These are phyloP conservation scores for Drosophila kohkoa DNA, from an alignment of 1,140 invertebrate species.

Conservation along the genomic window DNA sequence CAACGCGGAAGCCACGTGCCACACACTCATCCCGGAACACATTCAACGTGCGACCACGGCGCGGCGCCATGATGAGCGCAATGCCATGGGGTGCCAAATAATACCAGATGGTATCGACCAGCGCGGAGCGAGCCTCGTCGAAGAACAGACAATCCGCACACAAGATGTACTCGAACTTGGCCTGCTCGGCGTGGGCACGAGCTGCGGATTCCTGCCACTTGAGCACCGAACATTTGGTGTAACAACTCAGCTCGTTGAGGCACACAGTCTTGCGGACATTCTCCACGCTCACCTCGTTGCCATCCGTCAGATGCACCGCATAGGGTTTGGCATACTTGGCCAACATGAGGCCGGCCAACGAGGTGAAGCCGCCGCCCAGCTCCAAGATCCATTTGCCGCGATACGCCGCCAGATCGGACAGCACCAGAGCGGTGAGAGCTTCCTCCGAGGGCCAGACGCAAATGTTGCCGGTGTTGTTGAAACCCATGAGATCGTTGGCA, in stretches of 20 bases:
- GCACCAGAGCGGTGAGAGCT: slow-evolving; percentile 90
- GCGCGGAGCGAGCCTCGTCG: slow-evolving; percentile 90
- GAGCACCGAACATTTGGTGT: slow-evolving; percentile 85
- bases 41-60: slow-evolving; percentile 89
- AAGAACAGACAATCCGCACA: slow-evolving; percentile 94
- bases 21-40: slow-evolving; percentile 88
- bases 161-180: slow-evolving; percentile 89
- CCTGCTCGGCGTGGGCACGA: slow-evolving; percentile 56
- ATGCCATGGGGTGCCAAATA: slow-evolving; percentile 88
- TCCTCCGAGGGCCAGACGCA: slow-evolving; percentile 96
- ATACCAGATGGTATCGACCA: slow-evolving; percentile 90
- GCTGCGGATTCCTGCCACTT: slow-evolving; percentile 85
- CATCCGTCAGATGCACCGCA: slow-evolving; percentile 90
- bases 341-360: slow-evolving; percentile 91
- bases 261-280: slow-evolving; percentile 89
- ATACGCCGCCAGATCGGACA: slow-evolving; percentile 89
- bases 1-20: slow-evolving; percentile 87
- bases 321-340: slow-evolving; percentile 88
- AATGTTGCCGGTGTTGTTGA: slow-evolving; percentile 96
- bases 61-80: slow-evolving; percentile 91
- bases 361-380: slow-evolving; percentile 94
- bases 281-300: slow-evolving; percentile 91
- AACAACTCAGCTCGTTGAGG: slow-evolving; percentile 87
- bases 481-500: slow-evolving; percentile 91
- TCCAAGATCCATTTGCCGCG: slow-evolving; percentile 90